Evolutionary conservation across 2,888 invertebrate species (phyloP).

Genomic region (Trissonchulus latispiculum): DNA sequence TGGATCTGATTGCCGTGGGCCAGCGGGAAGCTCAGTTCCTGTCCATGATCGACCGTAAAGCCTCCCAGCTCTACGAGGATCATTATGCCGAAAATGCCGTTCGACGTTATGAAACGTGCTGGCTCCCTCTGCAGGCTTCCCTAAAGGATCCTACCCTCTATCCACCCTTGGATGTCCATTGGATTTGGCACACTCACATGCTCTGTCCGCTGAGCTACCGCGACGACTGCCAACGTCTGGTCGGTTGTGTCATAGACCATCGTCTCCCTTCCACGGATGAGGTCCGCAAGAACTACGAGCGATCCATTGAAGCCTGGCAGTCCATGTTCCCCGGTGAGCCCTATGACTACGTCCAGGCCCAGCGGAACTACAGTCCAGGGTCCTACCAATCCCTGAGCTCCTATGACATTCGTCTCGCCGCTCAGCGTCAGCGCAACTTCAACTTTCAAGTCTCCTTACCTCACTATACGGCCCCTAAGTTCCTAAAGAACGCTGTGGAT

Average conservation of each 20-base stretch:
- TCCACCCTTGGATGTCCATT: slow-evolving; percentile 50
- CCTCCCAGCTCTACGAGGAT: slow-evolving; percentile 37
- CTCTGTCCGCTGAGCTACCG: slow-evolving; percentile 42
- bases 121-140: slow-evolving; percentile 48
- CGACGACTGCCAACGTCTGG: slow-evolving; percentile 22
- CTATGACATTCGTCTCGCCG: slow-evolving; percentile 47
- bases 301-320: slow-evolving; percentile 22
- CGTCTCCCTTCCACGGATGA: slow-evolving; percentile 42
- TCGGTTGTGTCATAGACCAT: slow-evolving; percentile 45
- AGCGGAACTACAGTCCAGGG: slow-evolving; percentile 30
- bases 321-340: slow-evolving; percentile 31
- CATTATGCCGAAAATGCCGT: slow-evolving; percentile 46
- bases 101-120: slow-evolving; percentile 47
- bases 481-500: slow-evolving; percentile 45
- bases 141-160: slow-evolving; percentile 38
- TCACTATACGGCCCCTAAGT: slow-evolving; percentile 47
- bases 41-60: slow-evolving; percentile 42
- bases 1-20: slow-evolving; percentile 15
- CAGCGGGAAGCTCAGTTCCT: slow-evolving; percentile 43
- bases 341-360: slow-evolving; percentile 41
- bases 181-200: slow-evolving; percentile 50
- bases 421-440: slow-evolving; percentile 47
- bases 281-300: slow-evolving; percentile 28
- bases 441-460: slow-evolving; percentile 50
- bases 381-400: slow-evolving; percentile 34